Evolutionary conservation across 2,113 vertebrate genomes (phyloP), one percentile per base, ranked within the genome.

Genomic region (Atherinomorus stipes): DNA sequence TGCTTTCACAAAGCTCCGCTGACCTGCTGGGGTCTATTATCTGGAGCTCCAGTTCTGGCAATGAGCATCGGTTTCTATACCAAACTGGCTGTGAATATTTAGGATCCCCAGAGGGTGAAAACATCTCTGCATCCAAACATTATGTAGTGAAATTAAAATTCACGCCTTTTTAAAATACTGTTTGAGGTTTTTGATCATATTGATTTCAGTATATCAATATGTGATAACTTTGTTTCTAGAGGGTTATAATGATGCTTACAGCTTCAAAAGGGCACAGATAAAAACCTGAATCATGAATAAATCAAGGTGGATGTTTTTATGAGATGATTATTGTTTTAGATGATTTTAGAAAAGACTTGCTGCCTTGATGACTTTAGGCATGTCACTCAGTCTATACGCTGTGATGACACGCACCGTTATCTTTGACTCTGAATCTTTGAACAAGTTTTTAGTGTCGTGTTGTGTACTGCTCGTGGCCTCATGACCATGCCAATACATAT

Each of bases 361-460:
- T 21, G 22, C 25, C 25, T 18, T 16, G 18, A 22, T 66, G 25
- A 23, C 56, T 18, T 47, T 38, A 23, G 42, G 38, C 49, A 15
- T 23, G 50, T 47, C 26, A 42, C 45, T 67, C 50, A 58, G 21
- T 67, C 64, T 28, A 50, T 0, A 12, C 68, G 57, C 23, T 28
- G 23, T 28, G 68, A 44, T 34, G 16, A 4, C 25, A 40, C 19
- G 2, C 37, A 15, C 18, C 28, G 34, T 52, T 26, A 52, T 50
- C 67, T 70, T 28, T 26, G 34, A 26, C 57, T 71, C 40, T 40
- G 4, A 3, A 31, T 68, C 16, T 49, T 49, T 15, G 10, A 59
- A 49, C 7, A 56, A 58, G 31, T 4, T 34, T 4, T 34, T 34
- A 9, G 31, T 4, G 31, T 34, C 31, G 8, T 34, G 31, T 34